Base-by-base conservation (phyloP, 2,113 vertebrate species). In the Syngnathus typhle region DNA sequence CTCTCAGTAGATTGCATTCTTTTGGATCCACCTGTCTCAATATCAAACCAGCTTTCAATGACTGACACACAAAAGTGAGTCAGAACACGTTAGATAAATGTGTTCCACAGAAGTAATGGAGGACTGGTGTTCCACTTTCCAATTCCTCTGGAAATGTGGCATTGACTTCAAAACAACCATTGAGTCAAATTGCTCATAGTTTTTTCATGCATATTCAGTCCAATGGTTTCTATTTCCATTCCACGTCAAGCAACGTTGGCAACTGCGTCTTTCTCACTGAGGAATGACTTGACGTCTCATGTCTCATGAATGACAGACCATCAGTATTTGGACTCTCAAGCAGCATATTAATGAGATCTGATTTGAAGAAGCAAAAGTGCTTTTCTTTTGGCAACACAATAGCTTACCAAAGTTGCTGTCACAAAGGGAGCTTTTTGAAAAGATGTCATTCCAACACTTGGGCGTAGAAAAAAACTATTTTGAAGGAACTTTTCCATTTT, bases 151-250 rank as follows among this genome's bases (percentile, higher is more conserved):
- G 12, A 59, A 59, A 59, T 16, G 39, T 60, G 36, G 18, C 16
- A 38, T n/a, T 60, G 58, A 61, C 59, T 11, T 21, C 38, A 41
- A 61, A 61, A 61, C 18, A 60, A 8, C 16, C 16, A 60, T n/a
- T n/a, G 16, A 60, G 32, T 32, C 56, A 12, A 55, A n/a, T n/a
- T 60, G 59, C 5, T 60, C 19, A 19, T n/a, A 60, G 16, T 21
- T 60, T 60, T 60, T 39, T 55, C 13, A 41, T n/a, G 15, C 36
- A 60, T 60, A 41, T 41, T 38, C 9, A 60, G 18, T 41, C 36
- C 19, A 7, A 19, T 37, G 37, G 36, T 60, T 9, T 56, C 36
- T 4, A 59, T 68, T 71, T 69, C 59, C 59, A 41, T 75, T 71
- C 62, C 59, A 12, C 12, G 13, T 18, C 2, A 71, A 60, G 52